Base-by-base conservation (phyloP, 2,113 vertebrate species). In the Burhinus oedicnemus region DNA sequence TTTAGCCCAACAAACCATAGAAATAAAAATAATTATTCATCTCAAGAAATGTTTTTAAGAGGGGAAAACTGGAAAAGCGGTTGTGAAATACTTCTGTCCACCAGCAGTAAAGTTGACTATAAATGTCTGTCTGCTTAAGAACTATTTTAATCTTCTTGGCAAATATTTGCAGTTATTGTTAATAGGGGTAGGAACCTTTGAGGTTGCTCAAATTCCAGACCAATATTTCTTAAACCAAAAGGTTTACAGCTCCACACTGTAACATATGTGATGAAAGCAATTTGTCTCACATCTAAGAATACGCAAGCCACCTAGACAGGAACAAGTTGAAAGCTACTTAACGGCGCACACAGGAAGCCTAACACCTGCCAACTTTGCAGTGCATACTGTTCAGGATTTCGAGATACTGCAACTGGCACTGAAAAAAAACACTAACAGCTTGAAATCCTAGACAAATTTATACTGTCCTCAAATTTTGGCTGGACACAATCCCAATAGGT, bases 121-220 rank as follows among this genome's bases (percentile, higher is more conserved):
- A 95, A 95, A 85, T 87, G 62, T 40, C 70, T 64, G 57, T 40
- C 81, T 72, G 61, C 55, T 83, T 77, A 82, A 88, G 74, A 93
- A 66, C 4, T 70, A 21, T 86, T 92, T 90, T 68, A 88, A 68
- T 75, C 68, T 62, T 78, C 87, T 83, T 49, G 45, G 54, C 14
- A 95, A 96, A 88, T 70, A 78, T 54, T 90, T 75, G 16, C 60
- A 89, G 32, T 58, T 95, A 86, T 82, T 94, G 68, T 83, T 93
- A 87, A 82, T 12, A 70, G 62, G 27, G 9, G 25, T 51, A 81
- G 45, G 38, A 93, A 91, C 20, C 44, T 96, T 81, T 64, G 79
- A 94, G 49, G 62, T 3, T 62, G 64, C 45, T 88, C 79, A 78
- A 66, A 80, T 87, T 92, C 55, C 80, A 92, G 72, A 94, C 42